Evolutionary conservation across 2,797 vertebrate genomes (phyloP), one percentile per base, ranked within the genome.

Genomic region (Halcyon leucocephala): DNA sequence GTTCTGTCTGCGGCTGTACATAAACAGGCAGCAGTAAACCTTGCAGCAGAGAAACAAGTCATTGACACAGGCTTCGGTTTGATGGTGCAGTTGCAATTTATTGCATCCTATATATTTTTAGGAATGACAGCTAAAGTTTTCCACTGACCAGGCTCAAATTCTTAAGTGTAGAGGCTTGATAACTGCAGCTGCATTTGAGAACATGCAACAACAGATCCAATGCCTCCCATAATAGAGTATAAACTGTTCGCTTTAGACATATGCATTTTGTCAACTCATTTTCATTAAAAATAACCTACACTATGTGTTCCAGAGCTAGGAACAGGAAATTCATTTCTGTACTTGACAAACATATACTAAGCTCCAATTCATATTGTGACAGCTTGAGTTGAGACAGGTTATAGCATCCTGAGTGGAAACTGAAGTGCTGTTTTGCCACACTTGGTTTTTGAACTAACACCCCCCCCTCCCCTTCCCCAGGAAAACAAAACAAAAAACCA

Each of bases 51-150:
- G 19, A 41, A 79, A 71, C 24, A 79, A 82, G 24, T 70, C 70
- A 84, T 28, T n/a, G 21, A 86, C 52, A 26, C n/a, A 82, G 25
- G 49, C 22, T 86, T 84, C 57, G 13, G 24, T 86, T 57, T 72
- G 55, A 86, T 94, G 86, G 26, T 73, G 14, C 28, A 95, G 42
- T 93, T 89, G 89, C n/a, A 79, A 25, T 97, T 97, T 97, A 96
- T 97, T 95, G 22, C 51, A 52, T 89, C 66, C 29, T 74, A 1
- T 74, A 1, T 26, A 58, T 76, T 48, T 29, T 88, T 89, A 29
- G 21, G 76, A 65, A 84, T 18, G 51, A 85, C 35, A 94, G 72
- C 31, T 83, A 15, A 88, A 46, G 29, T 83, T 90, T 91, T 78
- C 51, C 88, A 91, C 62, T 72, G 78, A 39, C 0, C 52, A 55